phyloP scores from a whole-genome alignment of 1,140 invertebrate species.

The Mizuhopecten yessoensis region DNA sequence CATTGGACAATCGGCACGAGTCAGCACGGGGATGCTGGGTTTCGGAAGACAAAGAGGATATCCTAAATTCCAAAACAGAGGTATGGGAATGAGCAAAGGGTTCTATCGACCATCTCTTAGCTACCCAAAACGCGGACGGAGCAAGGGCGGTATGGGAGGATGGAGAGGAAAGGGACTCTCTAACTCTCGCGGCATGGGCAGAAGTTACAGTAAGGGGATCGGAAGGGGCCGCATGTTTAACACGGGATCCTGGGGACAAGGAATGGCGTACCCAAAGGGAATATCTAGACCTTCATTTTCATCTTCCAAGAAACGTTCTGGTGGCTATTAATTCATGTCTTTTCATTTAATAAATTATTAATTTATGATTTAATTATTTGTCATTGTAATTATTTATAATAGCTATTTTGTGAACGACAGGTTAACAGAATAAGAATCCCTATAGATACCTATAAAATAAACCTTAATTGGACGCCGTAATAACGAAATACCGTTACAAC shows the following conservation, averaged over 20 bases:
- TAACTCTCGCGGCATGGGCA: not conserved
- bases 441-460: too few relatives aligned
- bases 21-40: not conserved
- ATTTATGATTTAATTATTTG: not conserved
- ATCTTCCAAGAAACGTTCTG: not conserved
- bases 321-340: not conserved
- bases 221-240: not conserved
- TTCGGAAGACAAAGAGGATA: conserved; percentile 17
- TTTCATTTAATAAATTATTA: not conserved
- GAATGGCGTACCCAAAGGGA: not conserved
- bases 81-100: not conserved
- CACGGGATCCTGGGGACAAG: not conserved
- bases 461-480: too few relatives aligned
- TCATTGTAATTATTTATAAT: not conserved
- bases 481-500: too few relatives aligned
- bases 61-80: not conserved
- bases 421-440: too few relatives aligned
- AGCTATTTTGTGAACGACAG: too few relatives aligned
- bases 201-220: not conserved
- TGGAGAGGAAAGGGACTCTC: not conserved
- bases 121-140: not conserved
- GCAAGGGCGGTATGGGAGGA: not conserved
- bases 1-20: not conserved
- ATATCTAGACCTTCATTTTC: not conserved
- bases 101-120: not conserved